Evolutionary conservation across 1,140 invertebrate genomes (phyloP), one percentile per base, ranked within the genome.

Genomic region (Drosophila pandora): DNA sequence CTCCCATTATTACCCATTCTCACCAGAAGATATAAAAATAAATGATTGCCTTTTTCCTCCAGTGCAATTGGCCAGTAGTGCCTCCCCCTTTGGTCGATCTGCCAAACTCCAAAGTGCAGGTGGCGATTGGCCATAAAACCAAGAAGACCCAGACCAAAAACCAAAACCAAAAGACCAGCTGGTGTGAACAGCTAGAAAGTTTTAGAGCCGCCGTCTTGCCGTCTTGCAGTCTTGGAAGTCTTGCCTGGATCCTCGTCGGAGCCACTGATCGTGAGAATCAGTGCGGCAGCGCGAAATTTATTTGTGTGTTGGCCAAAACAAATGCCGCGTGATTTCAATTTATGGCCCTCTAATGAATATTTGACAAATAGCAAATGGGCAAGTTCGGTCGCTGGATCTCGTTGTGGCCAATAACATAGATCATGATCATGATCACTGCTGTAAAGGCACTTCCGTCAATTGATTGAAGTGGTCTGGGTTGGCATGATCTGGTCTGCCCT

Each of bases 161-260:
- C 39, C 34, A 37, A 37, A 37, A 37, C 41, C 41, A 17, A 43
- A 43, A 47, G 65, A 69, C 22, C 80, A 64, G 65, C 80, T 77
- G 81, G 82, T 85, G 81, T 82, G 82, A 87, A 87, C 82, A 85
- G 84, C 81, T 85, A 87, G 81, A 85, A 85, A 85, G 81, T 84
- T 84, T 80, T 78, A 67, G 59, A 76, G 71, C 78, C 59, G 52
- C 62, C 39, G 56, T 62, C 48, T 8, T 21, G 34, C 28, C 17
- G 17, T 17, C 17, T 17, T 17, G 17, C 17, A 17, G 17, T 17
- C 17, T 17, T 17, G 17, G 17, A 17, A 17, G 17, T 17, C 17
- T 10, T 21, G 28, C 28, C 17, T 17, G 17, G 41, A 37, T 37
- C 34, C 32, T 32, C 8, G 32, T 9, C 28, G 34, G 25, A 17